Conservation (phyloP, 2,113 vertebrate genomes). For the Dendropsophus ebraccatus region DNA sequence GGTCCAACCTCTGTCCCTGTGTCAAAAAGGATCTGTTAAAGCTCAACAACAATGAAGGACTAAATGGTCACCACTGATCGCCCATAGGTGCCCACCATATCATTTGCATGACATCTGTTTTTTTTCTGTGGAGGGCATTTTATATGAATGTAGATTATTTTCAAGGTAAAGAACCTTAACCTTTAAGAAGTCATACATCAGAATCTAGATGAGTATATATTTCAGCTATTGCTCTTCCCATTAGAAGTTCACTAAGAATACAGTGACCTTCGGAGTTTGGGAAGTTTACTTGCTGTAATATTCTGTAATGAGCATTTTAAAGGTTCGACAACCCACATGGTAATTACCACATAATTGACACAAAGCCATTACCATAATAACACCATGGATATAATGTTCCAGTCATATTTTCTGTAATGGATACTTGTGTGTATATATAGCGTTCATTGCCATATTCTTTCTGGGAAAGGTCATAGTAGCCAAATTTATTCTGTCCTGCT, state of each 20-base stretch:
- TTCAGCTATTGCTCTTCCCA: background rate
- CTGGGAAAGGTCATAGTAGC: background rate
- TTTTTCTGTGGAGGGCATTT: background rate
- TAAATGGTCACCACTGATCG: no score
- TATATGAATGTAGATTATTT: background rate
- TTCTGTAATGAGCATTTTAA: background rate
- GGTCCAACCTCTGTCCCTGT: background rate
- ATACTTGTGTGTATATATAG: background rate
- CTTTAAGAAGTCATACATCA: slow-evolving; percentile 1
- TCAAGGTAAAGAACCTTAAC: background rate
- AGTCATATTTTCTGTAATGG: background rate
- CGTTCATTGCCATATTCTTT: background rate
- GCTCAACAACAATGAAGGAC: no score
- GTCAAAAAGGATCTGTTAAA: background rate
- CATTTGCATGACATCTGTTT: background rate
- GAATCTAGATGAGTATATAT: background rate
- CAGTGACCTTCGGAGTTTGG: slow-evolving; percentile 11
- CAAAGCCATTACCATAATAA: slow-evolving; percentile 27
- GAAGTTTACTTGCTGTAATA: slow-evolving; percentile 14
- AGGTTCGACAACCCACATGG: slow-evolving; percentile 16
- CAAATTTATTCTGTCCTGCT: background rate
- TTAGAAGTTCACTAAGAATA: background rate
- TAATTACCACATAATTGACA: slow-evolving; percentile 16
- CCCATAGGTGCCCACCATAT: no score
- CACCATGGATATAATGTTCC: background rate